Base-by-base conservation (phyloP, 2,888 invertebrate genomes). In the Myopa testacea region DNA sequence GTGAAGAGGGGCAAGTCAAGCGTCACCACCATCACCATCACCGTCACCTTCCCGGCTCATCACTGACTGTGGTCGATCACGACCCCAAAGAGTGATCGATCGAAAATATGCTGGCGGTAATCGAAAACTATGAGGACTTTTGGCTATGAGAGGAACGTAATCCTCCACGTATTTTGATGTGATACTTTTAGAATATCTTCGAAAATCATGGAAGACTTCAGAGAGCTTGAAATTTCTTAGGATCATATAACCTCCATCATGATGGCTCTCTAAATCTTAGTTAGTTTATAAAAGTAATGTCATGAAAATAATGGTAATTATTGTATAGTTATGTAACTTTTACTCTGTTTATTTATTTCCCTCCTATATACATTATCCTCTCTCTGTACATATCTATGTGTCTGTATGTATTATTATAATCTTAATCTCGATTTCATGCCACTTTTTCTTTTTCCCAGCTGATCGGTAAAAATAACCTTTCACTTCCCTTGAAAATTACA, bases 1-100 rank as follows among this genome's bases (percentile, higher is more conserved):
- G 82, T 82, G 81, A 81, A 82, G 81, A 80, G 80, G 81, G 81
- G 80, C 80, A 63, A 75, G 69, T 68, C 75, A 60, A 75, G 68
- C 75, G 75, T 75, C 75, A 75, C 75, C 75, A 58, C 37, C 63
- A 74, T 50, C 63, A 19, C 69, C 55, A 55, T 38, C 70, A 10
- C 52, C 37, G 34, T 6, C 26, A n/a, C 58, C 71, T 52, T 34
- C 14, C 7, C 10, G 37, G 1, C 8, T 26, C 45, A 50, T 6
- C 26, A 55, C 16, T 67, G 55, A 55, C 16, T 67, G 55, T 19
- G 67, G 37, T 37, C 14, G 34, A 8, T 52, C 38, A 14, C 37
- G 73, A 40, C 8, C 16, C 40, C 58, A 16, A 19, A n/a, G 40
- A 63, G 14, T n/a, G 19, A n/a, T 52, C 68, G 55, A 69, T 75